A percentile compares a stretch with the other conserved stretches of the same genome.
These are phyloP conservation scores for Drymodes brunneopygia DNA, from an alignment of 2,113 vertebrate genomes.

Conservation along the genomic window DNA sequence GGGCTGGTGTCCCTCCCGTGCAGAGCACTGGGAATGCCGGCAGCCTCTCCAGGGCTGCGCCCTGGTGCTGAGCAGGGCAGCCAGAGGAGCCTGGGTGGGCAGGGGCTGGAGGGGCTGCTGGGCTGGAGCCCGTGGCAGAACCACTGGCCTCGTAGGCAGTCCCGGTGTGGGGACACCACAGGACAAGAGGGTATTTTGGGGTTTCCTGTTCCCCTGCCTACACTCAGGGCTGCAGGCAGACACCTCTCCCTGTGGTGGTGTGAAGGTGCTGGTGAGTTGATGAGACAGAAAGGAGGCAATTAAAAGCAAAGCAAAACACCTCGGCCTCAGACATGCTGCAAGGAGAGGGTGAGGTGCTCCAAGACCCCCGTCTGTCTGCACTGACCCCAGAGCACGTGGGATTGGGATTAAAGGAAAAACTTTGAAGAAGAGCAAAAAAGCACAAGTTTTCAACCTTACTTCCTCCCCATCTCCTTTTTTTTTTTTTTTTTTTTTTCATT, in stretches of 20 bases:
- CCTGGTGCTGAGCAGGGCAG: rapidly evolving
- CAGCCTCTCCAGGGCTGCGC: not conserved
- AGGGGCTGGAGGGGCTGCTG: not conserved
- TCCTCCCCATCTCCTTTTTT: rapidly evolving
- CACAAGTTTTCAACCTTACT: not conserved
- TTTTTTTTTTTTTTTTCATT: not conserved
- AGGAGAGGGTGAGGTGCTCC: not conserved
- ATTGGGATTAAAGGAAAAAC: not conserved
- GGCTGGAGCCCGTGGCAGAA: not conserved
- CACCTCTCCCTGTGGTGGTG: not conserved
- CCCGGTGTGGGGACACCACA: rapidly evolving
- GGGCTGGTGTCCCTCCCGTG: rapidly evolving
- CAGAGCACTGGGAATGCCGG: rapidly evolving
- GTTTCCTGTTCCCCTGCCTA: rapidly evolving
- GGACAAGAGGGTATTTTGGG: not conserved
- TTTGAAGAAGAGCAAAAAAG: not conserved
- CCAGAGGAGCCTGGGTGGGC: rapidly evolving
- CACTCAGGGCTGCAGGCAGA: rapidly evolving
- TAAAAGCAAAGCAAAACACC: not conserved
- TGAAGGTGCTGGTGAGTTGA: not conserved
- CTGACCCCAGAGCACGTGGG: rapidly evolving
- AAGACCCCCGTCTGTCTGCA: rapidly evolving
- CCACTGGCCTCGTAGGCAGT: rapidly evolving
- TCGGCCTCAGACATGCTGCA: rapidly evolving
- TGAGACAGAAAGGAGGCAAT: not conserved